Percentiles rank a stretch among this genome's conserved stretches.
phyloP scores from a whole-genome alignment of 2,797 vertebrate genomes.

The Sarcophilus harrisii region DNA sequence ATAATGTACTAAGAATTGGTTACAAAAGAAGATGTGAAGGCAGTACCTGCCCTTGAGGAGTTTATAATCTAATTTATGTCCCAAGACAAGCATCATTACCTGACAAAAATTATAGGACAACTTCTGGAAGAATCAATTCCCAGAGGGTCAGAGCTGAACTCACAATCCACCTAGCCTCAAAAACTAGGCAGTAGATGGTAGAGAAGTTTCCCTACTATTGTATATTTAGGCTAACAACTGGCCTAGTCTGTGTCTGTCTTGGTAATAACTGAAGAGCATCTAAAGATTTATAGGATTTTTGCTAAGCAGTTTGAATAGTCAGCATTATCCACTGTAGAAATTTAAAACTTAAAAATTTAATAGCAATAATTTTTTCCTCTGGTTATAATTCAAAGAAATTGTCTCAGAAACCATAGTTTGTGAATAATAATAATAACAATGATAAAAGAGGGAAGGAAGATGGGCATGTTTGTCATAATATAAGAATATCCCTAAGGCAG shows the following conservation, averaged over 20 bases:
- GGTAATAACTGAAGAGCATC: neutral
- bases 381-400: neutral
- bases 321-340: constrained; percentile 46
- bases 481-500: constrained; percentile 73
- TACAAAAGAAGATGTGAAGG: no score
- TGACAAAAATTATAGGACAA: neutral
- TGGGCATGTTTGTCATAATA: constrained; percentile 78
- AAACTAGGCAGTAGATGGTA: neutral
- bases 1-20: no score
- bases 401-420: neutral
- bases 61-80: neutral
- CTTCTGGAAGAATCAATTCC: neutral
- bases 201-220: neutral
- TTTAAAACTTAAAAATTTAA: constrained; percentile 70
- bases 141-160: neutral
- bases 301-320: constrained; percentile 30
- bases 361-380: constrained; percentile 35
- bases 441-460: constrained; percentile 61
- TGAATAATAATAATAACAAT: neutral
- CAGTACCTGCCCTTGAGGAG: neutral
- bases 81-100: neutral
- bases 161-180: neutral
- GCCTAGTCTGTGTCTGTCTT: neutral
- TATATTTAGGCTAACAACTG: neutral
- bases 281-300: neutral